Percentiles rank a stretch among this genome's conserved stretches.
phyloP scores from a whole-genome alignment of 2,797 vertebrate species.

The Megaceryle alcyon region DNA sequence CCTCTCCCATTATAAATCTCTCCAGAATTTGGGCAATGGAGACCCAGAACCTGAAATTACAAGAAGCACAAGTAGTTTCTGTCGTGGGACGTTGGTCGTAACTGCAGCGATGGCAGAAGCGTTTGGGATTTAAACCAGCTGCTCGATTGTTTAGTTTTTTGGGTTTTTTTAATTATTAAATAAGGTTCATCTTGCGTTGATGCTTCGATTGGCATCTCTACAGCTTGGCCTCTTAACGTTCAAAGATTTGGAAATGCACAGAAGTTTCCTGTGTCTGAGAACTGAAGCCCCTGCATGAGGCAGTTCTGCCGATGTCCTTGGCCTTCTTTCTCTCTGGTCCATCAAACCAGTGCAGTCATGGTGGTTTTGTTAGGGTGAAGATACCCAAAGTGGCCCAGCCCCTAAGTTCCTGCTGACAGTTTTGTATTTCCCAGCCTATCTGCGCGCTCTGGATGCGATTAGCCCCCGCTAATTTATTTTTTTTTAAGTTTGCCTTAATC shows the following conservation, averaged over 20 bases:
- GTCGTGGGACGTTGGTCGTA: not conserved
- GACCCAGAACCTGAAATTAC: not conserved
- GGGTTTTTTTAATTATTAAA: not conserved
- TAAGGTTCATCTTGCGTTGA: not conserved
- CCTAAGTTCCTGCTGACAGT: not conserved
- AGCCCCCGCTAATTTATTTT: not conserved
- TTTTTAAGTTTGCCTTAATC: constrained; percentile 2
- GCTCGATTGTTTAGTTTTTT: not conserved
- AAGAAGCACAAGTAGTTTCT: constrained; percentile 43
- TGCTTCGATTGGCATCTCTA: not conserved
- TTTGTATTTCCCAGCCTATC: not conserved
- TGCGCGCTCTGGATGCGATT: not conserved
- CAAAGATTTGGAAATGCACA: constrained; percentile 6
- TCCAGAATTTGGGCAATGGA: not conserved
- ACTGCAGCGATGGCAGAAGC: not conserved
- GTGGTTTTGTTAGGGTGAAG: not conserved
- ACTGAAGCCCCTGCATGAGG: not conserved
- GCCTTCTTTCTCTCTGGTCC: not conserved
- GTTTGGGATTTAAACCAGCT: constrained; percentile 6
- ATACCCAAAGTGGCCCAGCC: not conserved
- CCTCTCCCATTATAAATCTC: not conserved
- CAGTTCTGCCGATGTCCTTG: not conserved
- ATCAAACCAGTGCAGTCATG: not conserved
- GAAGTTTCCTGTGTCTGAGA: not conserved
- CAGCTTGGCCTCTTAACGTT: not conserved